Evolutionary conservation across 1,140 invertebrate species (phyloP), one percentile per base, ranked within the genome.

Genomic region (Chrysoperla carnea): DNA sequence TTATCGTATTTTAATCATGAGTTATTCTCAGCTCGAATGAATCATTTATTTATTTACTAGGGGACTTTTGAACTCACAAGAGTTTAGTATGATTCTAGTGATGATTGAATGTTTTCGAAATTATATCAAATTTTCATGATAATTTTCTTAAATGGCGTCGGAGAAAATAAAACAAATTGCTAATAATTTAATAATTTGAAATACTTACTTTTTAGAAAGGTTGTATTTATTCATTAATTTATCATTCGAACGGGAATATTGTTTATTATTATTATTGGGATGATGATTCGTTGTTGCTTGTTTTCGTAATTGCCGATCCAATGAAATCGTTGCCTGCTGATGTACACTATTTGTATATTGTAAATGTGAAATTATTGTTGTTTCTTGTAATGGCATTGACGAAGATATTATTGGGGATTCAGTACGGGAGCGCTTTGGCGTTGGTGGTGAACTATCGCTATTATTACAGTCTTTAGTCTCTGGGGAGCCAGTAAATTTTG

Each of bases 401-500:
- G 17, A 23, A 23, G 17, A 23, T 3, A 23, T 23, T 23, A 23
- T 23, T 23, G 17, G 17, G 17, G 17, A 9, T 12, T 9, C 31
- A 11, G 31, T 33, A 9, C 31, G 8, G 31, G 31, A 9, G 8
- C 31, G 31, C n/a, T 33, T 33, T 33, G 31, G 8, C 8, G n/a
- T 12, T 11, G 31, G 31, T 12, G 31, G 8, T 39, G 27, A 45
- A 46, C 59, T 58, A 15, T 59, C 41, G 40, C 58, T 58, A 37
- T 54, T 58, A 12, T 33, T 33, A 12, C 31, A 33, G 31, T 33
- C 31, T 33, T 33, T 9, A 12, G 8, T 33, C 31, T 33, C 31
- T 58, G 0, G 67, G 64, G 31, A 33, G 31, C 31, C n/a, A 9
- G 31, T 9, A 11, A 12, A 33, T 9, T 12, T 12, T 6, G 74